These are phyloP conservation scores for Abscondita cerata DNA, from an alignment of 2,888 invertebrate genomes.

Conservation along the genomic window DNA sequence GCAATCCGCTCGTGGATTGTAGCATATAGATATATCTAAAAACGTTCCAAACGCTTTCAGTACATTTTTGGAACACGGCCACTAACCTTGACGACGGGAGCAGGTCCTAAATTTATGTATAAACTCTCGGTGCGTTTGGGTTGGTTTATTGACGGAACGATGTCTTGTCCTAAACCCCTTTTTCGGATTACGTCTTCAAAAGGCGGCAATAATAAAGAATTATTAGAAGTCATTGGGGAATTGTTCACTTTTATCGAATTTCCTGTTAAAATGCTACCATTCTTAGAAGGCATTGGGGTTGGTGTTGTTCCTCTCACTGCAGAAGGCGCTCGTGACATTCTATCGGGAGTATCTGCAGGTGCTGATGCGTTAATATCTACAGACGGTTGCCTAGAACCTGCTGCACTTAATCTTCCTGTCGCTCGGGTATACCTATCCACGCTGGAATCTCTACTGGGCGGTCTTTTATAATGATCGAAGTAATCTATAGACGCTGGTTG, in stretches of 20 bases:
- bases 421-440: slow-evolving; percentile 79
- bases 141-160: slow-evolving; percentile 85
- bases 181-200: slow-evolving; percentile 86
- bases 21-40: slow-evolving; percentile 24
- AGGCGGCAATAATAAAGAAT: slow-evolving; percentile 61
- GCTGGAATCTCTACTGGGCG: slow-evolving; percentile 87
- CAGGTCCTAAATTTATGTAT: slow-evolving; percentile 67
- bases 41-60: slow-evolving; percentile 26
- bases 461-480: slow-evolving; percentile 93
- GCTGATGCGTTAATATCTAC: slow-evolving; percentile 66
- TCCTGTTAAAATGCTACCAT: slow-evolving; percentile 71
- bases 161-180: slow-evolving; percentile 85
- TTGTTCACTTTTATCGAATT: slow-evolving; percentile 51
- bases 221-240: slow-evolving; percentile 52
- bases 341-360: slow-evolving; percentile 56
- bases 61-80: slow-evolving; percentile 31
- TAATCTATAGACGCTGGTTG: slow-evolving; percentile 83
- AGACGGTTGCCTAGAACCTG: slow-evolving; percentile 77
- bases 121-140: slow-evolving; percentile 92
- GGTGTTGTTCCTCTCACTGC: slow-evolving; percentile 64
- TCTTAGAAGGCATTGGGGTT: slow-evolving; percentile 61
- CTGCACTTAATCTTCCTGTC: slow-evolving; percentile 64
- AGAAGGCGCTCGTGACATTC: slow-evolving; percentile 64
- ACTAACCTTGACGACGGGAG: slow-evolving; percentile 44
- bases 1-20: slow-evolving; percentile 33